Percentiles rank a stretch among this genome's conserved stretches.
Conservation (phyloP, 2,113 vertebrate species). For the Equus quagga region DNA sequence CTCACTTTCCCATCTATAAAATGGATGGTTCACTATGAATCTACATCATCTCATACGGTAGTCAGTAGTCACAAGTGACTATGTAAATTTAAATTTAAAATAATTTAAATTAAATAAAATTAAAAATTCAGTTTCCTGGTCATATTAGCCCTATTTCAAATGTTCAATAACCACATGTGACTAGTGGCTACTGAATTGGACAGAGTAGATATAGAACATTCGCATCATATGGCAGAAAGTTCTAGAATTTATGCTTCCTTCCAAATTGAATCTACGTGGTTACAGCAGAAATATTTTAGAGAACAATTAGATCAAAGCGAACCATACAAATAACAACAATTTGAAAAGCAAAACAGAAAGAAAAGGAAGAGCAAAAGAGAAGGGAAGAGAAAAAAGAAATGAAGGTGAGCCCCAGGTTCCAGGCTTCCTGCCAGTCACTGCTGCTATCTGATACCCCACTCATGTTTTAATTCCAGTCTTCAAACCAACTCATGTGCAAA, state of each 20-base stretch:
- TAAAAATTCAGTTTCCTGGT: neutral
- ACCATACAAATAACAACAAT: neutral
- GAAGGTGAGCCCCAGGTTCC: neutral
- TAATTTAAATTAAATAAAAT: neutral
- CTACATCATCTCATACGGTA: neutral
- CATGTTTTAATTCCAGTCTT: constrained; percentile 38
- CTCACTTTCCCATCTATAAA: neutral
- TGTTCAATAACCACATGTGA: neutral
- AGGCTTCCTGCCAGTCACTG: neutral
- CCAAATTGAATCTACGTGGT: neutral
- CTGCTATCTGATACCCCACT: constrained; percentile 12
- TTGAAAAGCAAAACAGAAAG: neutral
- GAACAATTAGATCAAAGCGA: neutral
- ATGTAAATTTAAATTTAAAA: neutral
- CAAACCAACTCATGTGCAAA: constrained; percentile 73
- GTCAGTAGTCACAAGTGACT: neutral
- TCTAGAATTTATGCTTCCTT: neutral
- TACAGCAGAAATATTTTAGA: neutral
- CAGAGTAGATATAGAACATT: neutral
- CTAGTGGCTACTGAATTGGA: accelerated
- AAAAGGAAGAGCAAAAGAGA: neutral
- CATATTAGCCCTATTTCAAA: neutral
- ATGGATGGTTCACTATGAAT: neutral
- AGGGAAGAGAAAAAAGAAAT: neutral
- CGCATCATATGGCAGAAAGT: neutral